Evolutionary conservation across 2,888 invertebrate genomes (phyloP).

Genomic region (Boloria selene): DNA sequence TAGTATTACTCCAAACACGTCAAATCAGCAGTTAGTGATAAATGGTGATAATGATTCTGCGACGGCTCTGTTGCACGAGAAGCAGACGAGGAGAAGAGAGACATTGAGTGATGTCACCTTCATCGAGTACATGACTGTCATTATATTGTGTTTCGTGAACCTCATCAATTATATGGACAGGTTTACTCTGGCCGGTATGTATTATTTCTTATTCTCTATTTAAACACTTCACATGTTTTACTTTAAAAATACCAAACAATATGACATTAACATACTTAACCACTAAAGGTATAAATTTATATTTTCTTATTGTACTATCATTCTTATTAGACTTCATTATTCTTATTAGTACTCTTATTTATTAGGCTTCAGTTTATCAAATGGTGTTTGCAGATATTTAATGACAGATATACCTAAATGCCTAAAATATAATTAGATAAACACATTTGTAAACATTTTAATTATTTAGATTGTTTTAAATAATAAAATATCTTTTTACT

Average conservation of each 20-base stretch:
- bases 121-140: constrained; percentile 84
- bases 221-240: not conserved
- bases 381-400: too few relatives aligned
- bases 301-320: too few relatives aligned
- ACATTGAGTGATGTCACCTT: constrained; percentile 67
- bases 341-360: too few relatives aligned
- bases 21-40: constrained; percentile 83
- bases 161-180: constrained; percentile 99
- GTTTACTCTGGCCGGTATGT: constrained; percentile 96
- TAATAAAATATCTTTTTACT: too few relatives aligned
- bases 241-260: not conserved
- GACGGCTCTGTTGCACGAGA: constrained; percentile 72
- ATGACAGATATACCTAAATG: too few relatives aligned
- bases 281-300: too few relatives aligned
- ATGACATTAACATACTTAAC: not conserved
- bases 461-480: too few relatives aligned
- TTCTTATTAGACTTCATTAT: too few relatives aligned
- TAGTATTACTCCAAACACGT: constrained; percentile 83
- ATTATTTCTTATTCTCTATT: not conserved
- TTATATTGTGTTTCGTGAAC: constrained; percentile 94
- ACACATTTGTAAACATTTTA: too few relatives aligned
- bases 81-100: constrained; percentile 65
- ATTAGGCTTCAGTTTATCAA: too few relatives aligned
- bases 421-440: too few relatives aligned
- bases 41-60: constrained; percentile 80